These are phyloP conservation scores for Dicranocentrus wangi DNA, from an alignment of 2,888 invertebrate genomes.

Conservation along the genomic window DNA sequence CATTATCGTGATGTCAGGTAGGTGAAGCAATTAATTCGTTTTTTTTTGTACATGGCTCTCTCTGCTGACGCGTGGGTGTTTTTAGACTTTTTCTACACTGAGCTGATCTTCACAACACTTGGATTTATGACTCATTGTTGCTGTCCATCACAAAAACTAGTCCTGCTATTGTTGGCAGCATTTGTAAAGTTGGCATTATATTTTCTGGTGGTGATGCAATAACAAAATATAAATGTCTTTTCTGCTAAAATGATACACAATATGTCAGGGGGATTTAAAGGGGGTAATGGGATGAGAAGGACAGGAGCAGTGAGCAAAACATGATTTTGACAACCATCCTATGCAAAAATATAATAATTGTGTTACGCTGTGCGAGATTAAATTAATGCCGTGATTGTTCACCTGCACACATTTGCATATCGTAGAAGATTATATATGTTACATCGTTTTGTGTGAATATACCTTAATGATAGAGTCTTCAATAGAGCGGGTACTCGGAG, in stretches of 20 bases:
- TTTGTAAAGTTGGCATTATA: not conserved
- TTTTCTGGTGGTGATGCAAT: not conserved
- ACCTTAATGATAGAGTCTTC: constrained; percentile 65
- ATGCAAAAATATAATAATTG: no score
- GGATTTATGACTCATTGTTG: constrained; percentile 32
- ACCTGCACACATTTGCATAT: not conserved
- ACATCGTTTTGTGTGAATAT: constrained; percentile 1
- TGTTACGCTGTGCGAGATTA: no score
- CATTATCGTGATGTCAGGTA: constrained; percentile 13
- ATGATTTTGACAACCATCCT: no score
- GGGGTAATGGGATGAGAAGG: no score
- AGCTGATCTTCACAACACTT: not conserved
- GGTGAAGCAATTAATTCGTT: constrained; percentile 49
- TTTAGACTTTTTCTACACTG: not conserved
- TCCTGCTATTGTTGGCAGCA: not conserved
- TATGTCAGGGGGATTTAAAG: no score
- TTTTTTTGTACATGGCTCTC: constrained; percentile 14
- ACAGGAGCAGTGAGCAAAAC: no score
- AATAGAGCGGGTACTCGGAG: constrained; percentile 56
- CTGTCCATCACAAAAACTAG: not conserved
- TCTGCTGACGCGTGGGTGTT: constrained; percentile 13
- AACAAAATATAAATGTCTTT: no score
- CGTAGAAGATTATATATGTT: not conserved
- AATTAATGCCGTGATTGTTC: no score
- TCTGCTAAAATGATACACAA: no score